Evolutionary conservation across 2,888 invertebrate species (phyloP).

Genomic region (Agriopis aurantiaria): DNA sequence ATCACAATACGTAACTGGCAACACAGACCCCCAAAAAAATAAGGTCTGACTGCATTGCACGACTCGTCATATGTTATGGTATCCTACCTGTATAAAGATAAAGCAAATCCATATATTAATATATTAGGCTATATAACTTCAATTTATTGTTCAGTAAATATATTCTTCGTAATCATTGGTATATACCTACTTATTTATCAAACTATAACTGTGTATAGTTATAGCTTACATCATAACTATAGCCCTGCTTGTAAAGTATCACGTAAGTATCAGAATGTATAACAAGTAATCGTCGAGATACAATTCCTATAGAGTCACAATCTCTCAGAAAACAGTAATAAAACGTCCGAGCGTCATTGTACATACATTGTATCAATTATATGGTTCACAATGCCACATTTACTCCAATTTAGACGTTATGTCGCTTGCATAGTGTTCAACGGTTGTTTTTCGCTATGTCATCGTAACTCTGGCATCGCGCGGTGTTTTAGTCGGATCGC

Average conservation of each 20-base stretch:
- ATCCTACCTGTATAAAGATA: background rate
- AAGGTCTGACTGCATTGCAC: conserved; percentile 60
- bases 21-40: conserved; percentile 53
- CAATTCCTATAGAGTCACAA: too few relatives aligned
- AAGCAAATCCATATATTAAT: background rate
- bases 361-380: too few relatives aligned
- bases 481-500: too few relatives aligned
- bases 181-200: background rate
- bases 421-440: too few relatives aligned
- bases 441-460: too few relatives aligned
- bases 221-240: conserved; percentile 8
- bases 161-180: background rate
- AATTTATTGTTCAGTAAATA: background rate
- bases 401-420: too few relatives aligned
- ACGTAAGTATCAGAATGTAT: conserved; percentile 1
- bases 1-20: conserved; percentile 44
- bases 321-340: too few relatives aligned
- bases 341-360: too few relatives aligned
- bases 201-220: conserved; percentile 1
- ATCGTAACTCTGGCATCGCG: too few relatives aligned
- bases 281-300: background rate
- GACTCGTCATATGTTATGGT: conserved; percentile 25
- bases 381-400: too few relatives aligned
- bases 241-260: conserved; percentile 12
- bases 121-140: background rate